Evolutionary conservation across 2,888 invertebrate genomes (phyloP).

Genomic region (Athalia rosae): DNA sequence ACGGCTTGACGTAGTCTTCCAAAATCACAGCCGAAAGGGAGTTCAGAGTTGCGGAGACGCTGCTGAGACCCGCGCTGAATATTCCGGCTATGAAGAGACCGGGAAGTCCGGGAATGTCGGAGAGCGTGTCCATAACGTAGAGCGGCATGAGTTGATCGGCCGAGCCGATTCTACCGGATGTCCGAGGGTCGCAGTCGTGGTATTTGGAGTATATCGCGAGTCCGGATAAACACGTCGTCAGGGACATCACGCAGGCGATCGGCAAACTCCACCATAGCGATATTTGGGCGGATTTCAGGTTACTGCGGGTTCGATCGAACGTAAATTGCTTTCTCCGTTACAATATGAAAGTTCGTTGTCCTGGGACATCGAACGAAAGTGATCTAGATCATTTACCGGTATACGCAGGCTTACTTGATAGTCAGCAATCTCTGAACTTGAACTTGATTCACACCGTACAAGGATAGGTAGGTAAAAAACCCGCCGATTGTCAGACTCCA

Average conservation of each 20-base stretch:
- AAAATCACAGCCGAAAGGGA: conserved; percentile 92
- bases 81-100: conserved; percentile 74
- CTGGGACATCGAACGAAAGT: conserved; percentile 7
- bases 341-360: neutral
- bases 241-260: conserved; percentile 82
- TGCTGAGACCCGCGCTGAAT: conserved; percentile 93
- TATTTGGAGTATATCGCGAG: conserved; percentile 89
- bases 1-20: conserved; percentile 85
- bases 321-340: conserved; percentile 75
- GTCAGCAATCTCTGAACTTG: conserved; percentile 78
- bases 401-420: conserved; percentile 65
- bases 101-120: conserved; percentile 62
- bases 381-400: neutral
- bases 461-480: conserved; percentile 83
- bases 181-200: conserved; percentile 85
- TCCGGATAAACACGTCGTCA: conserved; percentile 84
- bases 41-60: conserved; percentile 93
- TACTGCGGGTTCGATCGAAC: conserved; percentile 80
- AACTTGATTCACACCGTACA: conserved; percentile 91
- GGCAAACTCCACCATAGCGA: conserved; percentile 89
- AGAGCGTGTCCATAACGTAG: conserved; percentile 85
- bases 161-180: conserved; percentile 77
- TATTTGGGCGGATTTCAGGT: conserved; percentile 80
- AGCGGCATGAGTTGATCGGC: conserved; percentile 87
- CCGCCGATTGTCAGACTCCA: conserved; percentile 88